These are phyloP conservation scores for Phaenicophaeus curvirostris DNA, from an alignment of 2,797 vertebrate species.

Conservation along the genomic window DNA sequence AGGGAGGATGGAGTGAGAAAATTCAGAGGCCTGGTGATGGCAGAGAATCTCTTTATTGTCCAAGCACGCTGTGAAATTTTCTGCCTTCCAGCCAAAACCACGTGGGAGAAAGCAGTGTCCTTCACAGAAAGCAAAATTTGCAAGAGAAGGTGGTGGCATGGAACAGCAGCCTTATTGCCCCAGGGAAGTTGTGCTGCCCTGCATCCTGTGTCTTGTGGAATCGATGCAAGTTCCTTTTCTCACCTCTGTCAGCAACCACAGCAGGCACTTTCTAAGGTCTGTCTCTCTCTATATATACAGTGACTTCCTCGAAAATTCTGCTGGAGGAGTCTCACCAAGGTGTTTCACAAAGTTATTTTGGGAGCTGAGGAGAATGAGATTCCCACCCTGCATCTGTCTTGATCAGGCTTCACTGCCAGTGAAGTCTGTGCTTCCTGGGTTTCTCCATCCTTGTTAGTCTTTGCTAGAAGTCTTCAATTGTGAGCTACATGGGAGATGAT, in stretches of 20 bases:
- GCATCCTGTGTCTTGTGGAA: not conserved
- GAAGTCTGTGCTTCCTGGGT: not conserved
- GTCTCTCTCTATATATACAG: not conserved
- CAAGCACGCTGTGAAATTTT: constrained; percentile 1
- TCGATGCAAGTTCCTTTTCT: not conserved
- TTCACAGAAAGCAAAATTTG: not conserved
- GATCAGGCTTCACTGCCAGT: not conserved
- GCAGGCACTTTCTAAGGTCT: not conserved
- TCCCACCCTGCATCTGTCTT: not conserved
- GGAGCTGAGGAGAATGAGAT: not conserved
- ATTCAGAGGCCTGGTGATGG: not conserved
- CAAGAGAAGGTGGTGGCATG: not conserved
- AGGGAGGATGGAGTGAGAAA: constrained; percentile 5
- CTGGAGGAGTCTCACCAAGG: not conserved
- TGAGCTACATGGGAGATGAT: not conserved
- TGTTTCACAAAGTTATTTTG: not conserved
- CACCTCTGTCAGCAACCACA: not conserved
- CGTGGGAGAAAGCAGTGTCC: not conserved
- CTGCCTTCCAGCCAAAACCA: not conserved
- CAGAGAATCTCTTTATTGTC: not conserved
- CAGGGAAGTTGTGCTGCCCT: not conserved
- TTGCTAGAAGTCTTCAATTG: not conserved
- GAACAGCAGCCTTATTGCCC: not conserved
- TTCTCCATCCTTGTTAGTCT: not conserved
- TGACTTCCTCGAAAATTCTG: not conserved